Evolutionary conservation across 2,888 invertebrate genomes (phyloP), one percentile per base, ranked within the genome.

Genomic region (Julus scanicus): DNA sequence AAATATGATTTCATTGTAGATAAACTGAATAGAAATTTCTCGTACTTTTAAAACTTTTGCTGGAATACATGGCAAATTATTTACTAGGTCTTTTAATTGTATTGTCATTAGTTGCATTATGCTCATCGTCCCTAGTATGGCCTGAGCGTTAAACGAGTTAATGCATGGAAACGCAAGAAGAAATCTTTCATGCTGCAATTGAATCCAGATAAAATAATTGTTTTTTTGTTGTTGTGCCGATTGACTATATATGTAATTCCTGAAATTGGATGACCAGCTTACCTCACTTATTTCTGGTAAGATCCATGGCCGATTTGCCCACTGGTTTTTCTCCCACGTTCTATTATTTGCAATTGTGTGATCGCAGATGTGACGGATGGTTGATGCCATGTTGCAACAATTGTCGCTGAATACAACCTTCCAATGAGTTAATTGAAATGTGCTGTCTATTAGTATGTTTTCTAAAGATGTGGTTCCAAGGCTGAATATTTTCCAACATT

Each of bases 161-260:
- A 88, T 48, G 84, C 84, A 84, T n/a, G 84, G 84, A 84, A 84
- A 88, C 15, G 44, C 37, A 37, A 63, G 48, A 17, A 88, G 84
- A n/a, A 88, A 88, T 44, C 20, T 48, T 88, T 88, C 88, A 13
- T 88, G 88, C 88, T 88, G n/a, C 49, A 88, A 84, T 20, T 6
- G 29, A 4, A n/a, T 40, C 6, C 29, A n/a, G 48, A 15, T 11
- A 11, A 85, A 29, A 3, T 29, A 29, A 29, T 80, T 29, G 15
- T 40, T 9, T n/a, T 29, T 17, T 29, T 39, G 37, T 9, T 40
- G 29, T 39, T 20, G 57, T 20, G n/a, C 20, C 9, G 5, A 5
- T 40, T 86, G 4, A 5, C 4, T 37, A 2, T 29, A 1, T 1
- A 29, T 29, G 29, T 1, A 29, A 5, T 44, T 44, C 44, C 5